Percentiles rank a stretch among this genome's conserved stretches.
Evolutionary conservation across 2,113 vertebrate species (phyloP).

Genomic region (Pholis gunnellus): DNA sequence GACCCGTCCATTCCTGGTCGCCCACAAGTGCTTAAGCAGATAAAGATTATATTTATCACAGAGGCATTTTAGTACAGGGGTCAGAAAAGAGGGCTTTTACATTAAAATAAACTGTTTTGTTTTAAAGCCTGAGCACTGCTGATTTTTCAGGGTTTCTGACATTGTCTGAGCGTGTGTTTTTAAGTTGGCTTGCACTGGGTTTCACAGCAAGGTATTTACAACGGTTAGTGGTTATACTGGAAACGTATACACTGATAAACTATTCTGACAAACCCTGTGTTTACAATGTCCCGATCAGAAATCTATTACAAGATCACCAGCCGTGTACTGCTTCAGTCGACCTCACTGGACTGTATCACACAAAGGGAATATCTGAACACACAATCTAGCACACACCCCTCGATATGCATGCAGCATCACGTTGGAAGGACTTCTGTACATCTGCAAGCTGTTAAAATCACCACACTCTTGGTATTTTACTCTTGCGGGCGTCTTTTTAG

Average conservation of each 20-base stretch:
- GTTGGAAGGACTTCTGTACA: slow-evolving; percentile 41
- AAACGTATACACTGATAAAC: slow-evolving; percentile 14
- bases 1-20: slow-evolving; percentile 54
- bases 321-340: slow-evolving; percentile 15
- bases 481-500: not conserved
- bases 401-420: slow-evolving; percentile 6
- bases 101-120: slow-evolving; percentile 57
- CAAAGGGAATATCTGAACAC: slow-evolving; percentile 45
- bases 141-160: slow-evolving; percentile 30
- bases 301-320: slow-evolving; percentile 37
- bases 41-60: slow-evolving; percentile 67
- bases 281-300: slow-evolving; percentile 27
- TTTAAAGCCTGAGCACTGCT: slow-evolving; percentile 39
- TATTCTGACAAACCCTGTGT: slow-evolving; percentile 4
- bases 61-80: slow-evolving; percentile 54
- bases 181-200: slow-evolving; percentile 29
- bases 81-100: slow-evolving; percentile 62
- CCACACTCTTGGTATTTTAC: slow-evolving; percentile 13
- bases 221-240: slow-evolving; percentile 12
- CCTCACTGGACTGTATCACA: slow-evolving; percentile 34
- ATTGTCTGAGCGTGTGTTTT: slow-evolving; percentile 25
- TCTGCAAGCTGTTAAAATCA: slow-evolving; percentile 50
- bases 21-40: slow-evolving; percentile 69
- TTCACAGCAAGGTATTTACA: slow-evolving; percentile 33
- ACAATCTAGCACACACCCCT: slow-evolving; percentile 35